Base-by-base conservation (phyloP, 2,888 invertebrate species). In the Homarus gammarus region DNA sequence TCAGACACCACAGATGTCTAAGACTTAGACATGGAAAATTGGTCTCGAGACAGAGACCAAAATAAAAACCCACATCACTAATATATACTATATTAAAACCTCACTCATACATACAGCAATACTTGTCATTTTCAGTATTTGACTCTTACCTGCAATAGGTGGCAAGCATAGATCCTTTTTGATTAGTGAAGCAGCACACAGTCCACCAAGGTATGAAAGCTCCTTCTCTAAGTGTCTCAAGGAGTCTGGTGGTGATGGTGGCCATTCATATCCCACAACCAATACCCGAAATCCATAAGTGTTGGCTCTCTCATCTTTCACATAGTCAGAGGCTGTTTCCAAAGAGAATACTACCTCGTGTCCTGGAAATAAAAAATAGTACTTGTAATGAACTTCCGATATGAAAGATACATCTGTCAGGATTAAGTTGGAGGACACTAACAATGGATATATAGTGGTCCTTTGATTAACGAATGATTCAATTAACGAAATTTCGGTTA, bases 281-380 rank as follows among this genome's bases (percentile, higher is more conserved):
- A 98, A 91, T 96, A 98, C 93, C 96, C 97, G 95, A 96, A 99
- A 92, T 95, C 97, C 96, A 93, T 96, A 98, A 91, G 96, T 96
- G 93, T 96, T 96, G 0, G 96, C 96, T 93, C 97, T 96, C 92
- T 97, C 98, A 94, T 98, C 98, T 93, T 97, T 97, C 91, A 98
- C 96, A 94, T 99, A 99, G 94, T 99, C 97, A 0, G 99, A 97
- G 0, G 99, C 98, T 0, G 99, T 99, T 94, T 99, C 99, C 93
- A 99, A 94, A 0, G 98, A 98, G 94, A 99, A 98, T 93, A 98
- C 96, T 0, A 99, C 97, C 94, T 98, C 97, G 94, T 98, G 98
- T 31, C 98, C 99, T 95, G 92, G 22, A 78, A 15, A 12, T 0
- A 27, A 5, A 64, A 27, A 64, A 6, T n/a, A 64, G 27, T 27